Conservation (phyloP, 2,113 vertebrate genomes). For the Leptocoma aspasia region DNA sequence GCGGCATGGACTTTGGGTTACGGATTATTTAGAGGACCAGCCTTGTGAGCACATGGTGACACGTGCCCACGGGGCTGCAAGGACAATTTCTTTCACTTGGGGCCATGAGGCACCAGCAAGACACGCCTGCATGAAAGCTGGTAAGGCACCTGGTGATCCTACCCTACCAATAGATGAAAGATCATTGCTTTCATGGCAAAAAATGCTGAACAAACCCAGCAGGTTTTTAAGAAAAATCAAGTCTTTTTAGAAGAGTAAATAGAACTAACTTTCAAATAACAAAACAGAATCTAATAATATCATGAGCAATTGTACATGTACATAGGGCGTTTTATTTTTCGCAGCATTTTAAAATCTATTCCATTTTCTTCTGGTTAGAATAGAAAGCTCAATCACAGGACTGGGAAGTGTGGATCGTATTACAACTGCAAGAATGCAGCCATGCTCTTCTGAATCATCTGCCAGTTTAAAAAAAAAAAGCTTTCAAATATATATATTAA, state of each 20-base stretch:
- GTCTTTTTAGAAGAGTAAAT: neutral
- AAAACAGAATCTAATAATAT: neutral
- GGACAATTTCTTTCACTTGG: neutral
- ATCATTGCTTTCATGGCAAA: neutral
- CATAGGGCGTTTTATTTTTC: neutral
- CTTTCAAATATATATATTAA: neutral
- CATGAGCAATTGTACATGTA: neutral
- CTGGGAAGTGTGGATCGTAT: neutral
- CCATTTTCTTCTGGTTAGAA: neutral
- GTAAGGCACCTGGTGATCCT: neutral
- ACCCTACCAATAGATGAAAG: neutral
- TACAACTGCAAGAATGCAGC: neutral
- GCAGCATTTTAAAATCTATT: neutral
- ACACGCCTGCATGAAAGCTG: neutral
- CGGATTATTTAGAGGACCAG: neutral
- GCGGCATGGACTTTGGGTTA: accelerated
- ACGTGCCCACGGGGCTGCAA: neutral
- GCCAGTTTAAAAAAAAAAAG: neutral
- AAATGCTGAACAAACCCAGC: neutral
- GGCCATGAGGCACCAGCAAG: neutral
- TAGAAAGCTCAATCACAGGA: neutral
- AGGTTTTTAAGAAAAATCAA: neutral
- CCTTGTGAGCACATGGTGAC: neutral
- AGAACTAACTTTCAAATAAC: neutral
- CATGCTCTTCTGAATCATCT: neutral